A percentile compares a stretch with the other conserved stretches of the same genome.
phyloP scores from a whole-genome alignment of 2,113 vertebrate species.

The Prietella phreatophila region DNA sequence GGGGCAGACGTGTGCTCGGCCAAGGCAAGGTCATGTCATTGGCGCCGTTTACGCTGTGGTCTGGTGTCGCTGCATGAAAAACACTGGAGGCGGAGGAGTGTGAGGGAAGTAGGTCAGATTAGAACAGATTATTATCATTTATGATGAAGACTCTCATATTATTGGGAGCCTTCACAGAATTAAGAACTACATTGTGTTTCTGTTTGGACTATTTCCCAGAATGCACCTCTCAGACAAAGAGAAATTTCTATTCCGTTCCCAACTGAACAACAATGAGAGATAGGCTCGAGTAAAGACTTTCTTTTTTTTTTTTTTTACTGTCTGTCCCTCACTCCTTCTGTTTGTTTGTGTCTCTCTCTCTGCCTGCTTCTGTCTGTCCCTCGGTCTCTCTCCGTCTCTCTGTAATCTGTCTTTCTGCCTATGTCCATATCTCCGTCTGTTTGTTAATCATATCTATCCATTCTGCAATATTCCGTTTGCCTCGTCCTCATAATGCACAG shows the following conservation, averaged over 20 bases:
- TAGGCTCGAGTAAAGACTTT: slow-evolving; percentile 26
- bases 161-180: not conserved
- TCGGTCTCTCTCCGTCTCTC: not conserved
- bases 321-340: not conserved
- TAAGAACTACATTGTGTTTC: not conserved
- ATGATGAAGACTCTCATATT: not conserved
- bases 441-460: not conserved
- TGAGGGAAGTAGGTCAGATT: not conserved
- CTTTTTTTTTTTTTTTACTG: not conserved
- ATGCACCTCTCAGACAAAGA: slow-evolving; percentile 31
- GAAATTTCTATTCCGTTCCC: slow-evolving; percentile 44
- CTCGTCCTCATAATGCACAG: not conserved
- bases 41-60: slow-evolving; percentile 61
- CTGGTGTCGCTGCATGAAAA: slow-evolving; percentile 63
- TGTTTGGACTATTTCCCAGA: slow-evolving; percentile 8
- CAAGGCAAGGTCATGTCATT: slow-evolving; percentile 74
- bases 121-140: not conserved
- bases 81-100: slow-evolving; percentile 46
- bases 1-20: slow-evolving; percentile 51
- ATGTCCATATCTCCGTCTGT: not conserved
- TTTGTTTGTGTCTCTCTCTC: not conserved
- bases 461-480: not conserved
- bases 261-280: slow-evolving; percentile 46
- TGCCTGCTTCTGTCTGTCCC: not conserved
- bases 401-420: not conserved